Evolutionary conservation across 2,797 vertebrate genomes (phyloP).

Genomic region (Coreius guichenoti): DNA sequence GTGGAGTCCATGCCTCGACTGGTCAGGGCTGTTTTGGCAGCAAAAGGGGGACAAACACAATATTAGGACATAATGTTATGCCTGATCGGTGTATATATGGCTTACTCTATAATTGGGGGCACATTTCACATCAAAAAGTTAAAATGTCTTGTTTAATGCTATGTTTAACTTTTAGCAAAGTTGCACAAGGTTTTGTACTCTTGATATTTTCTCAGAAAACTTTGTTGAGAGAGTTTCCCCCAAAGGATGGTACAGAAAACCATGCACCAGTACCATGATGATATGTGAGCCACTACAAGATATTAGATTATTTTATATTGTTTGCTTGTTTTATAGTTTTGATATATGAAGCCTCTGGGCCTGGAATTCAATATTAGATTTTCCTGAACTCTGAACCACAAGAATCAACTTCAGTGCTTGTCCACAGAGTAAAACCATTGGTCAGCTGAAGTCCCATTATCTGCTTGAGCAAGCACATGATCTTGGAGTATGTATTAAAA

Average conservation of each 20-base stretch:
- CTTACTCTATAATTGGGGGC: neutral
- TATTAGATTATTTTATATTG: neutral
- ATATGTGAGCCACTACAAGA: conserved; percentile 4
- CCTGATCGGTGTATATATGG: neutral
- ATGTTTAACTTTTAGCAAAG: neutral
- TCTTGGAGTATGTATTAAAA: conserved; percentile 23
- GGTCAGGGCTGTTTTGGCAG: too few species aligned
- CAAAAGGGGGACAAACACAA: too few species aligned
- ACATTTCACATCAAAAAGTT: neutral
- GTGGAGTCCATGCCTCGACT: too few species aligned
- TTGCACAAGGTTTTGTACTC: neutral
- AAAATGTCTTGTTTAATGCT: neutral
- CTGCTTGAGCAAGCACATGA: conserved; percentile 48
- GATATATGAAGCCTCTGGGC: neutral
- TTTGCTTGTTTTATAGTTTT: neutral
- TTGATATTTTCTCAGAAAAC: neutral
- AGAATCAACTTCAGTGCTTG: conserved; percentile 10
- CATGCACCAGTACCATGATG: neutral
- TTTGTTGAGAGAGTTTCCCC: neutral
- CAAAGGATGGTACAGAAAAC: neutral
- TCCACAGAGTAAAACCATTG: conserved; percentile 37
- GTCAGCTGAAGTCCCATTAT: conserved; percentile 58
- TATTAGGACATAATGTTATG: too few species aligned
- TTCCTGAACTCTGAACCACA: conserved; percentile 17
- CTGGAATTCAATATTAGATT: conserved; percentile 20